Conservation (phyloP, 2,797 vertebrate species). For the Sebastes miniatus region DNA sequence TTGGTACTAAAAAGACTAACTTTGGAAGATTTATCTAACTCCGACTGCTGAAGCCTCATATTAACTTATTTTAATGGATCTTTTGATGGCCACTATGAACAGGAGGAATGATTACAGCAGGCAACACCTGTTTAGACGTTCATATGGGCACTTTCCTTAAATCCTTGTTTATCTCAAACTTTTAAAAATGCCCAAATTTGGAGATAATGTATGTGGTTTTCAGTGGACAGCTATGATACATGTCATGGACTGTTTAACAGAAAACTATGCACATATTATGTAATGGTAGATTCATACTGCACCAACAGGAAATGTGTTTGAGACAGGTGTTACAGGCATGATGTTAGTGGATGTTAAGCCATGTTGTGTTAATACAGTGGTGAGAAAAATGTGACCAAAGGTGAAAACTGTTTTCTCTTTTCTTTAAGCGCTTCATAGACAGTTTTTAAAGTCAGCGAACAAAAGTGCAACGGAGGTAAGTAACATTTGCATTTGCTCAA, state of each 20-base stretch:
- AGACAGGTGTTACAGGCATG: neutral
- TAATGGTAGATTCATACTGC: neutral
- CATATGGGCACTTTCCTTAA: neutral
- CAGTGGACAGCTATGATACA: neutral
- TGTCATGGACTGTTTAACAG: neutral
- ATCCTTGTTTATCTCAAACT: neutral
- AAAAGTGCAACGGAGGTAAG: neutral
- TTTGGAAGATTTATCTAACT: neutral
- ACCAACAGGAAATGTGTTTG: neutral
- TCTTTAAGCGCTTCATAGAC: neutral
- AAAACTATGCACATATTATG: neutral
- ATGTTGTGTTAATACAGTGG: no score
- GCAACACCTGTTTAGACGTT: neutral
- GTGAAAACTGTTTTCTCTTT: neutral
- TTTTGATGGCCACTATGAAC: neutral
- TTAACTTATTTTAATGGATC: neutral
- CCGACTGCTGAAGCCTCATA: neutral
- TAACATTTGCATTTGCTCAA: neutral
- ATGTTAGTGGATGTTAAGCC: neutral
- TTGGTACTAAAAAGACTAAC: neutral
- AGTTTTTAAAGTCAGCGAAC: neutral
- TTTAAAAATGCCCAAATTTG: neutral
- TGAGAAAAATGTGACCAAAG: neutral
- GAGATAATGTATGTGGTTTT: neutral
- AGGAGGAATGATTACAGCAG: neutral